Percentiles rank a stretch among this genome's conserved stretches.
These are phyloP conservation scores for Rhadina sibilatrix DNA, from an alignment of 2,113 vertebrate species.

Conservation along the genomic window DNA sequence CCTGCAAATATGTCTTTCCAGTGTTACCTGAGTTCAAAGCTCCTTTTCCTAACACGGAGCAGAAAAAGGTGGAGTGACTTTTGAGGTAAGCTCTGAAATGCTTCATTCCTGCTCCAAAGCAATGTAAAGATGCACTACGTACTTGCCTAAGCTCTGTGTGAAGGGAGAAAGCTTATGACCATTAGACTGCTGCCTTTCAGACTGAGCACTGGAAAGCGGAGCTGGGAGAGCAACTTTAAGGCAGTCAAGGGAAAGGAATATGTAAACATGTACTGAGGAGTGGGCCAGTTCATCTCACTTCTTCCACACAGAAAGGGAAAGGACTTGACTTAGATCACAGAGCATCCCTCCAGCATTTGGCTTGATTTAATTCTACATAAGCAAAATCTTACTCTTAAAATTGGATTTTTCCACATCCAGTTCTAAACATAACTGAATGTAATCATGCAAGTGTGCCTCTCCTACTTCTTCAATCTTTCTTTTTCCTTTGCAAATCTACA, in stretches of 20 bases:
- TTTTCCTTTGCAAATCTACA: not conserved
- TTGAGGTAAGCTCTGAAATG: not conserved
- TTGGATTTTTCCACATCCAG: not conserved
- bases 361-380: not conserved
- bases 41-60: not conserved
- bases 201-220: not conserved
- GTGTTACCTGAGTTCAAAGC: not conserved
- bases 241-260: not conserved
- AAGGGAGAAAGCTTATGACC: not conserved
- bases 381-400: not conserved
- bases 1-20: not conserved
- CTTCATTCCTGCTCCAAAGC: not conserved
- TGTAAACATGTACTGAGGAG: accelerated
- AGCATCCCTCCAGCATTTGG: not conserved
- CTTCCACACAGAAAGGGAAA: not conserved
- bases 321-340: not conserved
- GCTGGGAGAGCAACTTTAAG: not conserved
- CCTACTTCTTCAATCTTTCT: not conserved
- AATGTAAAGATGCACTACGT: not conserved
- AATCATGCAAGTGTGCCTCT: not conserved
- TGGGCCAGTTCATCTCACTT: not conserved
- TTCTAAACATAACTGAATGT: not conserved
- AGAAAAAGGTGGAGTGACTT: not conserved
- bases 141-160: not conserved
- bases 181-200: not conserved